phyloP scores from a whole-genome alignment of 2,888 invertebrate species.

The Aleiodes alternator region DNA sequence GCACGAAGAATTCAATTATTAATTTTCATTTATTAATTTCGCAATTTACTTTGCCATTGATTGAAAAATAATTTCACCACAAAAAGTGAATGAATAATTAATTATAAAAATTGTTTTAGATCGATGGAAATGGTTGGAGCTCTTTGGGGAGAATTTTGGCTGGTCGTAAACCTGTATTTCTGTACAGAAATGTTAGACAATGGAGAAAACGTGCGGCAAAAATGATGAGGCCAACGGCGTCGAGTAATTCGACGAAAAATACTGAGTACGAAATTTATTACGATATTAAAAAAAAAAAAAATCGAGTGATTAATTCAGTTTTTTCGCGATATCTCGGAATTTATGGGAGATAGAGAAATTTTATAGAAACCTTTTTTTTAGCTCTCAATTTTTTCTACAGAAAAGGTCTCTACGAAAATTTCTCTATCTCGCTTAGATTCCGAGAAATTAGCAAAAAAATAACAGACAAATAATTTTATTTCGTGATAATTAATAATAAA shows the following conservation, averaged over 20 bases:
- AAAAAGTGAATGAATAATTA: slow-evolving; percentile 52
- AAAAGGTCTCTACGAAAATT: neutral
- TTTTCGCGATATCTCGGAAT: too few species aligned
- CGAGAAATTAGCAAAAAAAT: neutral
- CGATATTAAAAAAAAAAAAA: neutral
- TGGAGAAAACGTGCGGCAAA: slow-evolving; percentile 74
- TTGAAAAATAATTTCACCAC: neutral
- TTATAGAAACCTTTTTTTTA: neutral
- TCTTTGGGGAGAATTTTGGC: slow-evolving; percentile 69
- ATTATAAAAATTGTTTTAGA: slow-evolving; percentile 70
- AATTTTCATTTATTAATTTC: neutral
- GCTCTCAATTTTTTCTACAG: neutral
- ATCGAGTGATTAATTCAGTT: neutral
- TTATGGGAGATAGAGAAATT: too few species aligned
- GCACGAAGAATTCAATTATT: neutral
- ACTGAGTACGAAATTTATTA: slow-evolving; percentile 63
- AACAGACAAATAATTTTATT: too few species aligned
- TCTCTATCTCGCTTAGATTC: neutral
- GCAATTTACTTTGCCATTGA: neutral
- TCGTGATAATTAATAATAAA: slow-evolving; percentile 7
- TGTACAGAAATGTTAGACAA: slow-evolving; percentile 79
- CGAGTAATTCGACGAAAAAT: slow-evolving; percentile 64
- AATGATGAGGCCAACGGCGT: slow-evolving; percentile 63
- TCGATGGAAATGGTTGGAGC: slow-evolving; percentile 72
- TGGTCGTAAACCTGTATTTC: slow-evolving; percentile 80